Percentiles rank a stretch among this genome's conserved stretches.
Conservation (phyloP, 1,140 invertebrate species). For the Rhopalosiphum maidis region DNA sequence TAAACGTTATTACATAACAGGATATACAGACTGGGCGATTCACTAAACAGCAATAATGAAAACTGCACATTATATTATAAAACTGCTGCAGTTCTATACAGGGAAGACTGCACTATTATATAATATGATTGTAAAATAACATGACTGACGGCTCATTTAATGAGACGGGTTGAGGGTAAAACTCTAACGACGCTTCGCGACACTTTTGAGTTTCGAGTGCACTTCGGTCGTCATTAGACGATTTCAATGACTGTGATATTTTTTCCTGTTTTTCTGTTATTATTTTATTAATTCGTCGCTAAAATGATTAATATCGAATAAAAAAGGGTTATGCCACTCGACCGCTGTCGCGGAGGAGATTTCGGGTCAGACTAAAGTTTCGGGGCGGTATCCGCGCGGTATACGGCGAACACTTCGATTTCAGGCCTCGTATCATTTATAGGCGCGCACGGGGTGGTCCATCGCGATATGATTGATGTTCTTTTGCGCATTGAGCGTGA, state of each 20-base stretch:
- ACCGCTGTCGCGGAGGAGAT: not conserved
- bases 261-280: not conserved
- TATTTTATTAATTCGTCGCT: not conserved
- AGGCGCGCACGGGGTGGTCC: not conserved
- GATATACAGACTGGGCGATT: not conserved
- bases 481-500: not conserved
- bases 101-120: not conserved
- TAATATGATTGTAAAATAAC: too few relatives aligned
- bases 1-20: not conserved
- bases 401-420: constrained; percentile 29
- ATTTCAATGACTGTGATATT: not conserved
- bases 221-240: not conserved
- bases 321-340: not conserved
- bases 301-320: constrained; percentile 37
- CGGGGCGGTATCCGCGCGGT: not conserved
- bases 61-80: not conserved
- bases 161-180: not conserved
- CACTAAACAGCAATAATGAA: not conserved
- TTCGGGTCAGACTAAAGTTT: constrained; percentile 15
- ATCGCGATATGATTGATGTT: constrained; percentile 53
- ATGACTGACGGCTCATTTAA: not conserved
- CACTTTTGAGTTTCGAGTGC: not conserved
- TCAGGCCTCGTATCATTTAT: constrained; percentile 45
- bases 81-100: not conserved
- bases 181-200: not conserved